These are phyloP conservation scores for Drosophila nigromelanica DNA, from an alignment of 1,140 invertebrate species.

Conservation along the genomic window DNA sequence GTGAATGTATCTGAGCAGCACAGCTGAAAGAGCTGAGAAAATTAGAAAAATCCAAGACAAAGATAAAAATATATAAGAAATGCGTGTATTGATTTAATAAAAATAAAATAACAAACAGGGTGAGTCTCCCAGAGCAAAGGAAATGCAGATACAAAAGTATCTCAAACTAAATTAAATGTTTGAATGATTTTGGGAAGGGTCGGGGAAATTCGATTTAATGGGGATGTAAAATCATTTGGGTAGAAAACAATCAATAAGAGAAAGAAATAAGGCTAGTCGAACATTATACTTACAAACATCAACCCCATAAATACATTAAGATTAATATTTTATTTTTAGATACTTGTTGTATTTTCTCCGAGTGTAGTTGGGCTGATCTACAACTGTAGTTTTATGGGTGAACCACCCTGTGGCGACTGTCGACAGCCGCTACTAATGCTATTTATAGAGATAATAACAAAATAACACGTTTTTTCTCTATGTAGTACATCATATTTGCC, in stretches of 20 bases:
- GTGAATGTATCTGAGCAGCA: constrained; percentile 19
- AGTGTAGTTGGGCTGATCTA: neutral
- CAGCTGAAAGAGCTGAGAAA: constrained; percentile 48
- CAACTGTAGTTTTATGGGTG: neutral
- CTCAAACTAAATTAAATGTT: neutral
- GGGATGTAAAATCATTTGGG: constrained; percentile 2
- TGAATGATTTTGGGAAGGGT: neutral
- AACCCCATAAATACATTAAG: too few relatives aligned
- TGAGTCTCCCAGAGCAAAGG: constrained; percentile 15
- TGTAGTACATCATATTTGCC: constrained; percentile 54
- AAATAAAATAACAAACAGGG: constrained; percentile 68
- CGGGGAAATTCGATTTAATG: neutral
- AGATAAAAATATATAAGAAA: constrained; percentile 79
- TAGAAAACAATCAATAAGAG: constrained; percentile 9
- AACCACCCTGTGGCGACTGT: constrained; percentile 55
- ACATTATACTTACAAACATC: too few relatives aligned
- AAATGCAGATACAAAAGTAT: constrained; percentile 7
- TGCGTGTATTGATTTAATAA: constrained; percentile 80
- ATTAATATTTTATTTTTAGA: neutral
- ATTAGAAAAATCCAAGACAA: constrained; percentile 68
- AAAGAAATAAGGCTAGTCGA: neutral
- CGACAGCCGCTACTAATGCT: constrained; percentile 52
- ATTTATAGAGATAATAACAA: constrained; percentile 71
- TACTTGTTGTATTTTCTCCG: neutral
- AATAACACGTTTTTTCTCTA: constrained; percentile 64